Conservation (phyloP, 2,797 vertebrate genomes). For the Hephaestus fuliginosus region DNA sequence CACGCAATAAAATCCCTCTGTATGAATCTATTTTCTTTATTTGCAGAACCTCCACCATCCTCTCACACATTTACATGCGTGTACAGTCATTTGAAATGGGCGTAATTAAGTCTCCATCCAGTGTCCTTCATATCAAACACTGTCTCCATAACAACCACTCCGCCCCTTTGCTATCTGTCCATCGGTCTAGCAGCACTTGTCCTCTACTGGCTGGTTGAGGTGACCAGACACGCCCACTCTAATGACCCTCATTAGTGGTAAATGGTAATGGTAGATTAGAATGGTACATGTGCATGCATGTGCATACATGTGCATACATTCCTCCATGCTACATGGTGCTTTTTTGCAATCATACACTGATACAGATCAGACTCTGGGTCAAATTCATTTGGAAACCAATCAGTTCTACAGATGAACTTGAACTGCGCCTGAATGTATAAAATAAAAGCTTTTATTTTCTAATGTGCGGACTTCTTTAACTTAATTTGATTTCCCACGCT, state of each 20-base stretch:
- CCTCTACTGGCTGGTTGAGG: constrained; percentile 60
- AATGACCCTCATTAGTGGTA: constrained; percentile 41
- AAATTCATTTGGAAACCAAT: constrained; percentile 60
- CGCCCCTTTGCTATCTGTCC: constrained; percentile 25
- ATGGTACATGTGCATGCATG: constrained; percentile 2
- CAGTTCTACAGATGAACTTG: constrained; percentile 45
- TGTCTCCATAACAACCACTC: constrained; percentile 47
- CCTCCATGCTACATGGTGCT: neutral
- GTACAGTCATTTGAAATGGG: constrained; percentile 16
- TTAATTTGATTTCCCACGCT: constrained; percentile 24
- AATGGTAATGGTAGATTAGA: constrained; percentile 29
- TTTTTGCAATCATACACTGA: neutral
- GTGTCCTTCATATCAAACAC: constrained; percentile 35
- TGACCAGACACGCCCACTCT: constrained; percentile 52
- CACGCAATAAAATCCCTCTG: neutral
- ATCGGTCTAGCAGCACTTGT: constrained; percentile 45
- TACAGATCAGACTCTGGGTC: constrained; percentile 27
- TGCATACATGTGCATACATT: neutral
- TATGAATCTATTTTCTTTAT: neutral
- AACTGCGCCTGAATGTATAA: neutral
- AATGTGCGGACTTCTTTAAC: constrained; percentile 19
- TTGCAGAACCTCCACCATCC: neutral
- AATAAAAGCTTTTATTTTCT: constrained; percentile 17
- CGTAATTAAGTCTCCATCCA: constrained; percentile 19
- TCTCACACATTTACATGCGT: neutral